Conservation (phyloP, 1,140 invertebrate genomes). For the Tribolium madens region DNA sequence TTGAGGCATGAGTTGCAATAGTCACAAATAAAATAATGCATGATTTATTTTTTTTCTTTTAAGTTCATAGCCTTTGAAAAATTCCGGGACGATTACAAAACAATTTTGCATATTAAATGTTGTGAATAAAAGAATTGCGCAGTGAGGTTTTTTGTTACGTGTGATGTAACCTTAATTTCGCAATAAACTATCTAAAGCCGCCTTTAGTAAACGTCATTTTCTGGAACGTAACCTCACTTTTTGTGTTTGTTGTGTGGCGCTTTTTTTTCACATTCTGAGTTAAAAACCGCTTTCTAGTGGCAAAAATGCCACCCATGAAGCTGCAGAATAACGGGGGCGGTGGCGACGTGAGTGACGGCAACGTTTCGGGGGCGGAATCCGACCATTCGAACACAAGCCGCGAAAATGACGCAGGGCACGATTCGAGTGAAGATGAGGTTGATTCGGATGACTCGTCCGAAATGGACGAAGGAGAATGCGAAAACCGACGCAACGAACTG, state of each 20-base stretch:
- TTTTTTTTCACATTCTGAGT: background rate
- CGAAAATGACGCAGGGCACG: conserved; percentile 73
- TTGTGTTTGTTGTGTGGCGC: background rate
- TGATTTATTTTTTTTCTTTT: background rate
- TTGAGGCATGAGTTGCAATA: conserved; percentile 62
- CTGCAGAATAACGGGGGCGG: conserved; percentile 66
- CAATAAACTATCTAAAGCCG: background rate
- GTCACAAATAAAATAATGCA: background rate
- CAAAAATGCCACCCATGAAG: conserved; percentile 61
- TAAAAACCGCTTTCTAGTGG: background rate
- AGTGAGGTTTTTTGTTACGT: too few relatives aligned
- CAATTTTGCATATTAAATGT: too few relatives aligned
- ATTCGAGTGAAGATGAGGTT: conserved; percentile 79
- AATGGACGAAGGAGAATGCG: conserved; percentile 94
- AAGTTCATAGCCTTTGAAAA: too few relatives aligned
- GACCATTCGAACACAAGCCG: conserved; percentile 71
- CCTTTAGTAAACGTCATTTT: background rate
- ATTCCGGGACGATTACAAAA: too few relatives aligned
- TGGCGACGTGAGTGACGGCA: conserved; percentile 70
- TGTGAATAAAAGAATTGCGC: too few relatives aligned
- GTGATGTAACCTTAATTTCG: background rate
- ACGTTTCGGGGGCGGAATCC: conserved; percentile 73
- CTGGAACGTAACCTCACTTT: conserved; percentile 10
- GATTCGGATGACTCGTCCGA: conserved; percentile 87
- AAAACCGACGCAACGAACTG: conserved; percentile 83